phyloP scores from a whole-genome alignment of 2,888 invertebrate species.

The Lymantria monacha region DNA sequence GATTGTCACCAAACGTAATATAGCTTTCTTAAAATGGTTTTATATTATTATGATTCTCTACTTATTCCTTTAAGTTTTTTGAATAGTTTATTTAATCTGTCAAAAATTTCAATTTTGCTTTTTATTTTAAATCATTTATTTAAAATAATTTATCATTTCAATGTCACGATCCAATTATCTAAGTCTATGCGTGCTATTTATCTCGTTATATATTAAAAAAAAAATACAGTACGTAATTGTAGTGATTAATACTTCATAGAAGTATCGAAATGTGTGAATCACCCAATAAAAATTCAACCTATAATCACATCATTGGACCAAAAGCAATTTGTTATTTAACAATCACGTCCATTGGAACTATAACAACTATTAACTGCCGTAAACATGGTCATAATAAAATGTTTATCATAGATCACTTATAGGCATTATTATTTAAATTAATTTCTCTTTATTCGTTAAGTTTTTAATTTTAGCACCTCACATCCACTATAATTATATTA shows the following conservation, averaged over 20 bases:
- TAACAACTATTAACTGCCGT: slow-evolving; percentile 30
- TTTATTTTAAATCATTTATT: too few relatives aligned
- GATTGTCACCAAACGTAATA: too few relatives aligned
- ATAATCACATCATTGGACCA: slow-evolving; percentile 20
- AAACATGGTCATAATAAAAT: slow-evolving; percentile 12
- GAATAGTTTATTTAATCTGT: too few relatives aligned
- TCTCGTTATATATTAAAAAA: neutral
- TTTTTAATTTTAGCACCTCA: too few relatives aligned
- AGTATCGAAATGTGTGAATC: slow-evolving; percentile 22
- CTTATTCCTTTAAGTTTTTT: too few relatives aligned
- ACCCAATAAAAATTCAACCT: slow-evolving; percentile 8
- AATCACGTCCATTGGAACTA: slow-evolving; percentile 19
- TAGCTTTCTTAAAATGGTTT: too few relatives aligned
- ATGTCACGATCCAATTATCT: slow-evolving; percentile 1
- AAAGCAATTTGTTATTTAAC: slow-evolving; percentile 33
- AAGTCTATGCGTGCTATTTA: neutral
- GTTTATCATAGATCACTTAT: neutral
- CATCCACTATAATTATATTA: too few relatives aligned
- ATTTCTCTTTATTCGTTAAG: slow-evolving; percentile 25
- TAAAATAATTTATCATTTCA: too few relatives aligned
- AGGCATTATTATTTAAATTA: neutral
- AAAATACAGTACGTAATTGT: slow-evolving; percentile 6
- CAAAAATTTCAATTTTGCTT: too few relatives aligned
- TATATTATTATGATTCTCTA: too few relatives aligned
- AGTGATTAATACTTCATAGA: slow-evolving; percentile 7